Percentiles rank a stretch among this genome's conserved stretches.
These are phyloP conservation scores for Rostratula benghalensis DNA, from an alignment of 2,113 vertebrate genomes.

Conservation along the genomic window DNA sequence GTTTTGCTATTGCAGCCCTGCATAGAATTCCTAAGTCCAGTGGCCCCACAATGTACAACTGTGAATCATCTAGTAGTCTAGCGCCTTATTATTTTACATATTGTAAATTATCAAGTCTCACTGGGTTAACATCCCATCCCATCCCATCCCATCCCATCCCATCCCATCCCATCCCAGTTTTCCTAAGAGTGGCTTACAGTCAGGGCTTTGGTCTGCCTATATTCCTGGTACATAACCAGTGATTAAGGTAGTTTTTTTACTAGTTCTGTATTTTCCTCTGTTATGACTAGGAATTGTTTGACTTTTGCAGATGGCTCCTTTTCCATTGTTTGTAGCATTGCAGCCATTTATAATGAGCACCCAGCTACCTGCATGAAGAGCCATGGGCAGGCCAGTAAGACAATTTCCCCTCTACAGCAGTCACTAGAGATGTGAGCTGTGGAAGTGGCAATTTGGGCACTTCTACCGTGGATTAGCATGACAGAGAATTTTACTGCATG, in stretches of 20 bases:
- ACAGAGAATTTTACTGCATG: not conserved
- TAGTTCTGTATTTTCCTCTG: not conserved
- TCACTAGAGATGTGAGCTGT: not conserved
- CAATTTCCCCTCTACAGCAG: not conserved
- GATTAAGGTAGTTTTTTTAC: not conserved
- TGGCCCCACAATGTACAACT: not conserved
- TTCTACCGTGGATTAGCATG: not conserved
- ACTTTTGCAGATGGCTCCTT: not conserved
- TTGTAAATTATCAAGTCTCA: not conserved
- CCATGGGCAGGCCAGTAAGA: not conserved
- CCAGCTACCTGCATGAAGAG: not conserved
- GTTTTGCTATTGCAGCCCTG: not conserved
- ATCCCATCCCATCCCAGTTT: not conserved
- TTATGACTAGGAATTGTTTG: not conserved
- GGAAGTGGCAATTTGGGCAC: not conserved
- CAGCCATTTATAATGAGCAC: not conserved
- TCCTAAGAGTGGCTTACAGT: not conserved
- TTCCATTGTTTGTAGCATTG: not conserved
- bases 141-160: not conserved
- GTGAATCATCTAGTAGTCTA: not conserved
- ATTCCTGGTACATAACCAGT: not conserved
- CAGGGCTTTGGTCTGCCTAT: not conserved
- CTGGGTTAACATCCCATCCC: not conserved
- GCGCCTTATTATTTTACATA: not conserved
- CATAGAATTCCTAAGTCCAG: not conserved